phyloP scores from a whole-genome alignment of 1,140 invertebrate genomes.

The Nasonia vitripennis region DNA sequence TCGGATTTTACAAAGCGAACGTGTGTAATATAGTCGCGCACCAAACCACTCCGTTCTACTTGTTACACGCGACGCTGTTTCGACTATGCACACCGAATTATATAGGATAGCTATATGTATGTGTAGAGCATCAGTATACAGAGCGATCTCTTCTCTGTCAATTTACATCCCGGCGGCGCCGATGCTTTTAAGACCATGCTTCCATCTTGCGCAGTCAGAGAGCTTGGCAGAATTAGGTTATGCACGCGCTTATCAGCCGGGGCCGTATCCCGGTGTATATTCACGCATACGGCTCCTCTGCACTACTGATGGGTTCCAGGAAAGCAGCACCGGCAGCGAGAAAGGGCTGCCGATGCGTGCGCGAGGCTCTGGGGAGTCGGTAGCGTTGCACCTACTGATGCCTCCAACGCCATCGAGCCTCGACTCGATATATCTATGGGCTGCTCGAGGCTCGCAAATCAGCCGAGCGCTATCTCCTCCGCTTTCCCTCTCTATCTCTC shows the following conservation, averaged over 20 bases:
- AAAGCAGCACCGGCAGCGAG: constrained; percentile 40
- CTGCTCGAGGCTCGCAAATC: constrained; percentile 66
- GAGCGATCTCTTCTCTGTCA: neutral
- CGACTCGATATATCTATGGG: constrained; percentile 64
- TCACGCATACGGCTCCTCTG: constrained; percentile 36
- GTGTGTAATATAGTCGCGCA: too few relatives aligned
- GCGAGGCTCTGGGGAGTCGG: constrained; percentile 62
- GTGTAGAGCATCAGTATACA: too few relatives aligned
- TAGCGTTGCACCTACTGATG: neutral
- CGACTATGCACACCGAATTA: too few relatives aligned
- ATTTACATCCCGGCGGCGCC: neutral
- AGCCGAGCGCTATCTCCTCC: constrained; percentile 35
- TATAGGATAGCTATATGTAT: too few relatives aligned
- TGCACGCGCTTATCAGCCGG: constrained; percentile 43
- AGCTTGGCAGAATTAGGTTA: constrained; percentile 46
- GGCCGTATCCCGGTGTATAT: constrained; percentile 40
- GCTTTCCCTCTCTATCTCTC: neutral
- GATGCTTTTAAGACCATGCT: neutral
- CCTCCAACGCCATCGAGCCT: neutral
- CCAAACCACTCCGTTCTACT: neutral
- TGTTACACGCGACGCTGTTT: neutral
- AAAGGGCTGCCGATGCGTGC: constrained; percentile 57
- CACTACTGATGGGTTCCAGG: constrained; percentile 57
- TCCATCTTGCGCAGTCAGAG: neutral
- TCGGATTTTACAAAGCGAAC: neutral